Percentiles rank a stretch among this genome's conserved stretches.
Conservation (phyloP, 2,797 vertebrate genomes). For the Dermochelys coriacea region DNA sequence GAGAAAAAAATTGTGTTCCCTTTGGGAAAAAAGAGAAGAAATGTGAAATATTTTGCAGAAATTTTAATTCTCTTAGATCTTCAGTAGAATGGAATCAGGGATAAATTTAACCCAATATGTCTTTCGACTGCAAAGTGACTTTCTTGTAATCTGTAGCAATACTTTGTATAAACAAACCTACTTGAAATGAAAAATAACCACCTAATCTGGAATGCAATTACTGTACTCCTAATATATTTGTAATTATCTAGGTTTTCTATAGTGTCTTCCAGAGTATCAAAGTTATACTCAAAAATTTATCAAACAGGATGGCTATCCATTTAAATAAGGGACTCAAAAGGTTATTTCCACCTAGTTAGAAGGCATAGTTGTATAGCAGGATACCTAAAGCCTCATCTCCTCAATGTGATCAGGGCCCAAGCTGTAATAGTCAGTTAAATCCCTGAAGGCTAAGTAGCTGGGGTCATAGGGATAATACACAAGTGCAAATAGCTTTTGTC, state of each 20-base stretch:
- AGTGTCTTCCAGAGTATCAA: background rate
- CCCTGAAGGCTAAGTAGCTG: constrained; percentile 31
- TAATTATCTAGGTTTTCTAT: background rate
- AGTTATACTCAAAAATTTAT: background rate
- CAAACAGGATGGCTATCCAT: background rate
- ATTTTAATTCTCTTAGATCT: background rate
- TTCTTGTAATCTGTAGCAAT: background rate
- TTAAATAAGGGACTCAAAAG: constrained; percentile 40
- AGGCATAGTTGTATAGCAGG: constrained; percentile 15
- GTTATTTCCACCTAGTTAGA: background rate
- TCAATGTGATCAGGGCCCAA: background rate
- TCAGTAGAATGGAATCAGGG: background rate
- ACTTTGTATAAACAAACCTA: background rate
- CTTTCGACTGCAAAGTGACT: background rate
- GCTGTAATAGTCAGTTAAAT: background rate
- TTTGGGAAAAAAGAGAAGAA: background rate
- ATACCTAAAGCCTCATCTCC: background rate
- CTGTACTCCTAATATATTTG: background rate
- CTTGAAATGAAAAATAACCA: background rate
- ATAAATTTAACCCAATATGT: background rate
- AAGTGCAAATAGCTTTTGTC: constrained; percentile 51
- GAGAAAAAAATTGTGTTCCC: constrained; percentile 47
- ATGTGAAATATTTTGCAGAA: background rate
- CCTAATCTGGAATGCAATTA: background rate
- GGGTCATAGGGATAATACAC: constrained; percentile 4